Conservation (phyloP, 1,140 invertebrate species). For the Aplysia californica region DNA sequence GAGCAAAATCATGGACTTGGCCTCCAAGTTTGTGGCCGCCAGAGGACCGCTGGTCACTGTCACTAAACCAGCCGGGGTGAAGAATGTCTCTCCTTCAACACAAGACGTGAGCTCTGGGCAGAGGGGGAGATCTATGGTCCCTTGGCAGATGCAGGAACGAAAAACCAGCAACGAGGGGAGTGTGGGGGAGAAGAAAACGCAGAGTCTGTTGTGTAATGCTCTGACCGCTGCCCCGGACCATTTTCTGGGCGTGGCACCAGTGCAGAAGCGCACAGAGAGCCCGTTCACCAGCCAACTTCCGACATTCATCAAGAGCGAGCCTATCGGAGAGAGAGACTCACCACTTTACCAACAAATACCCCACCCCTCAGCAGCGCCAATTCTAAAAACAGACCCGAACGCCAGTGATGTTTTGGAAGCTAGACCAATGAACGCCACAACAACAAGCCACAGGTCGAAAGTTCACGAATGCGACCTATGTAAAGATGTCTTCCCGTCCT, state of each 20-base stretch:
- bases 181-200: neutral
- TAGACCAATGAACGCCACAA: neutral
- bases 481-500: slow-evolving; percentile 40
- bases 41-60: neutral
- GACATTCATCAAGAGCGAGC: neutral
- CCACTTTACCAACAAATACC: neutral
- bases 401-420: too few relatives aligned
- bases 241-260: too few relatives aligned
- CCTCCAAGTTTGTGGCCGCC: slow-evolving; percentile 7
- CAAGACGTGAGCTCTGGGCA: neutral
- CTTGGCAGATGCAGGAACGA: too few relatives aligned
- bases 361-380: neutral
- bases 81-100: neutral
- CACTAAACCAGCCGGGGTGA: neutral
- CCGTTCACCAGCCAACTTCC: too few relatives aligned
- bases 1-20: slow-evolving; percentile 9
- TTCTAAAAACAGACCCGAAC: neutral
- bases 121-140: neutral
- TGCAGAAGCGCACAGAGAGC: too few relatives aligned
- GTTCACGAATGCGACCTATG: slow-evolving; percentile 46
- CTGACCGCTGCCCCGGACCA: too few relatives aligned
- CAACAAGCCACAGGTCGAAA: neutral
- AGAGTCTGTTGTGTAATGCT: neutral
- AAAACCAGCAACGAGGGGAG: too few relatives aligned
- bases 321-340: neutral